Evolutionary conservation across 2,113 vertebrate genomes (phyloP), one percentile per base, ranked within the genome.

Genomic region (Pollimyrus isidori): DNA sequence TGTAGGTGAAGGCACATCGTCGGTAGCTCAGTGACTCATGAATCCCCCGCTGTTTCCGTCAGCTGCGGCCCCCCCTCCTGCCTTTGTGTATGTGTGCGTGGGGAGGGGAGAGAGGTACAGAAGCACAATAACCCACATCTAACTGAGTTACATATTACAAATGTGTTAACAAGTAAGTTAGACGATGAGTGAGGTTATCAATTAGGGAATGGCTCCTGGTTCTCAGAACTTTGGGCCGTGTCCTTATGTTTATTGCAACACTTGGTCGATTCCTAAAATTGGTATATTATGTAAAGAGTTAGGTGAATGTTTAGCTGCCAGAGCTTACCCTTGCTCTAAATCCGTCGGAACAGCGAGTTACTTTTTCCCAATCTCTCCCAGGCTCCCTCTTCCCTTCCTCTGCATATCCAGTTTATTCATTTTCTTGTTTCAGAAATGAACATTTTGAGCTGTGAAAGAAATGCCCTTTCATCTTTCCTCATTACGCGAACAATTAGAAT

Each of bases 11-110:
- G 49, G 15, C 26, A 6, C 42, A 50, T 56, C 4, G 80, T 17
- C 2, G 23, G 80, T 85, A 89, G 89, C 19, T 35, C 39, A 7
- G 86, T 17, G 89, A 88, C 86, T 90, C 86, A 88, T 73, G 86
- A 88, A 82, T 83, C 73, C 15, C 23, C n/a, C 58, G 0, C 49
- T 39, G 49, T 58, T 73, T 45, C 80, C 52, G 86, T 90, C 89
- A 82, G 84, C 35, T 15, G 15, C 26, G 11, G 35, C 49, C 49
- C 13, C 13, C 49, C 86, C 21, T 45, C 50, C 86, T 35, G 69
- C 35, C 86, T 87, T 84, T 48, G 85, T 87, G 89, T 87, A 56
- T 80, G 84, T 87, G 85, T 23, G 89, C 42, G 83, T n/a, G 35
- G 86, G 89, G 48, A 19, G 84, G 10, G 7, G n/a, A 0, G n/a